Base-by-base conservation (phyloP, 2,888 invertebrate genomes). In the Caenorhabditis angaria region DNA sequence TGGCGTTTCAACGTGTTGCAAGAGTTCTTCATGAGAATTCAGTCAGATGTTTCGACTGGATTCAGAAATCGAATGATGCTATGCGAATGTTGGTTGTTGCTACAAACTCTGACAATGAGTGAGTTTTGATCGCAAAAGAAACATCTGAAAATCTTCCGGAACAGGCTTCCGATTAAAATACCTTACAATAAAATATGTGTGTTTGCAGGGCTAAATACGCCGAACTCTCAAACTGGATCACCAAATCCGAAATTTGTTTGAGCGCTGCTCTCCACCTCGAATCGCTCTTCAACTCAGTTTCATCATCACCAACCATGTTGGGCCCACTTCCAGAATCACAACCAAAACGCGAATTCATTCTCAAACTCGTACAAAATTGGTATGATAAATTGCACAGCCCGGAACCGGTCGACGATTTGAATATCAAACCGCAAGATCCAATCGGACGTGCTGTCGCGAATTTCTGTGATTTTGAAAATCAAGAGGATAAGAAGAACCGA, bases 381-480 rank as follows among this genome's bases (percentile, higher is more conserved):
- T 35, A 14, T 5, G 20, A 56, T 18, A 14, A 66, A 60, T 18
- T 48, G 51, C 27, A 54, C 59, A 14, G 57, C 61, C 0, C 25
- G 14, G 27, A 47, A 10, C 18, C 10, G 0, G 48, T 41, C 14
- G 27, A 55, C 0, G 54, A 63, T 48, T 25, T 60, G 12, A 32
- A 59, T 25, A 57, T 71, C 25, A 71, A 71, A 27, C 64, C 71
- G 8, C 63, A 67, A 29, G 67, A 64, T 22, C 61, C 71, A 10
- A 63, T 71, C 57, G 71, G 66, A 25, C 29, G 66, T 32, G 71
- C 71, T 5, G 24, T 71, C 25, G 59, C 71, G 2, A 41, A 12
- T 3, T 60, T 71, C n/a, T 58, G 70, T 35, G 51, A 51, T 4
- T 47, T 66, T 12, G 47, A 71, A 51, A 32, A 59, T 24, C 27